Conservation (phyloP, 2,797 vertebrate species). For the Sternotherus odoratus region DNA sequence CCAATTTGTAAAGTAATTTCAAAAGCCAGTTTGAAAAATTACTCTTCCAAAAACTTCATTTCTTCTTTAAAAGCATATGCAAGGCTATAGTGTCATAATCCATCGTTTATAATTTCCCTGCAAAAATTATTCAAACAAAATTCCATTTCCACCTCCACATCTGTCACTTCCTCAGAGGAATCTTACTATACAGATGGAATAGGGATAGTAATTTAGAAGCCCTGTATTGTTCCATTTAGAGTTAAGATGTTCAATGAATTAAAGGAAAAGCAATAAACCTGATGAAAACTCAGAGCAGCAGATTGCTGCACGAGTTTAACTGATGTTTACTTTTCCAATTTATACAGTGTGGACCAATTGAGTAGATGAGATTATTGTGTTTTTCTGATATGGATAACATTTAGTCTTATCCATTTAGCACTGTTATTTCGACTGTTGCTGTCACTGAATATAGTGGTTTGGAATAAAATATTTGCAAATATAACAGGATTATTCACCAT, state of each 20-base stretch:
- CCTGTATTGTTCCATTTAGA: not conserved
- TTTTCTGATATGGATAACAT: not conserved
- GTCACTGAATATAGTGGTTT: not conserved
- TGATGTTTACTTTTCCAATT: not conserved
- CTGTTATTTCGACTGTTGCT: not conserved
- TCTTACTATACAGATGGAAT: not conserved
- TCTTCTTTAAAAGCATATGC: not conserved
- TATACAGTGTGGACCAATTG: not conserved
- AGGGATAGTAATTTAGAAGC: not conserved
- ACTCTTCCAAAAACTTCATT: not conserved
- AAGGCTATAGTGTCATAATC: not conserved
- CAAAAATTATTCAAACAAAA: not conserved
- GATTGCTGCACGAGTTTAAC: not conserved
- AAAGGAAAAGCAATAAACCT: not conserved
- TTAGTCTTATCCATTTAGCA: conserved; percentile 3
- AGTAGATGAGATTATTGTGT: not conserved
- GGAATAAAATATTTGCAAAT: not conserved
- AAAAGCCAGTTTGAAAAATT: not conserved
- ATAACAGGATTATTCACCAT: not conserved
- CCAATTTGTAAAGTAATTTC: not conserved
- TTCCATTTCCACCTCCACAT: not conserved
- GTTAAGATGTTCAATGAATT: not conserved
- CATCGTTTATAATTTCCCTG: not conserved
- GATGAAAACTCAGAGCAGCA: not conserved
- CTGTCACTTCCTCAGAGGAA: not conserved